Evolutionary conservation across 1,140 invertebrate genomes (phyloP).

Genomic region (Arctopsyche grandis): DNA sequence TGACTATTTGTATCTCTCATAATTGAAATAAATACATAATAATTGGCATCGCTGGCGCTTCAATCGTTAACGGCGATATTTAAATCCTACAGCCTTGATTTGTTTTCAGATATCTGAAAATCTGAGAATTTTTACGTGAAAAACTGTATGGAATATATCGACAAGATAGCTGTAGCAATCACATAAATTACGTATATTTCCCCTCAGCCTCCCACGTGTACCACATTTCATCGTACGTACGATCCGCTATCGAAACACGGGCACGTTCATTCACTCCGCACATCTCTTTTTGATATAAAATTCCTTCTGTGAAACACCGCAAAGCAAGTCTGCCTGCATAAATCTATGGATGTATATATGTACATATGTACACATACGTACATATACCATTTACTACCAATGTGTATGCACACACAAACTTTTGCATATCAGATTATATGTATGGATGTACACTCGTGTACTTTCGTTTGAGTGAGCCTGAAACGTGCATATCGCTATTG

Average conservation of each 20-base stretch:
- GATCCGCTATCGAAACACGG: slow-evolving; percentile 14
- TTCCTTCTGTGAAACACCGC: slow-evolving; percentile 54
- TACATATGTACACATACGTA: not conserved
- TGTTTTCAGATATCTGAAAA: not conserved
- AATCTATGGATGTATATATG: not conserved
- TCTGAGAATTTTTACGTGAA: not conserved
- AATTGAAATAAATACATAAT: no score
- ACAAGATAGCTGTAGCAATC: not conserved
- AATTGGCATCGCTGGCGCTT: no score
- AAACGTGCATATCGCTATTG: not conserved
- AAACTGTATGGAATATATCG: not conserved
- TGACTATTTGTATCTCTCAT: no score
- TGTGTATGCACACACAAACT: no score
- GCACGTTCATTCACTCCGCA: slow-evolving; percentile 51
- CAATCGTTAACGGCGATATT: no score
- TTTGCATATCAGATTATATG: no score
- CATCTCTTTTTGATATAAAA: slow-evolving; percentile 55
- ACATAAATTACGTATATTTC: slow-evolving; percentile 25
- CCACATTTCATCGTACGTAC: slow-evolving; percentile 22
- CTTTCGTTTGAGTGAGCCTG: not conserved
- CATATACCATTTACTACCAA: no score
- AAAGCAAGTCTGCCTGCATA: slow-evolving; percentile 47
- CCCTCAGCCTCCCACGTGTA: not conserved
- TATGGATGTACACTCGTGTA: not conserved
- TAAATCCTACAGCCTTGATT: no score